A percentile compares a stretch with the other conserved stretches of the same genome.
Evolutionary conservation across 2,797 vertebrate genomes (phyloP).

Genomic region (Tenualosa ilisha): DNA sequence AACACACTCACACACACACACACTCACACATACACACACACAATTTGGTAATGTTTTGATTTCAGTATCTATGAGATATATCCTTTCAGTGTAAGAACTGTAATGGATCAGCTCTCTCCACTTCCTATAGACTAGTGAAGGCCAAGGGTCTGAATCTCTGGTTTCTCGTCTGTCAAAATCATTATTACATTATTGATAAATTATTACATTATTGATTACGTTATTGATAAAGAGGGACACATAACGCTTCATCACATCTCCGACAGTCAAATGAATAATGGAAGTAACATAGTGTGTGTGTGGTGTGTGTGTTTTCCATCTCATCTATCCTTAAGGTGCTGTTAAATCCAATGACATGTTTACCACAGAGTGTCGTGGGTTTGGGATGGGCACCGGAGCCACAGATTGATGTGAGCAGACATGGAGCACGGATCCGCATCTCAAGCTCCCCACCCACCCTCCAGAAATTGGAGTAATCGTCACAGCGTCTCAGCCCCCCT

Average conservation of each 20-base stretch:
- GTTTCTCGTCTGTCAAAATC: neutral
- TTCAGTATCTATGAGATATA: too few relatives aligned
- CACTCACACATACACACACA: too few relatives aligned
- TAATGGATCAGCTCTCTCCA: neutral
- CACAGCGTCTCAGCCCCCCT: neutral
- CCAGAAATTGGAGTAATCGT: neutral
- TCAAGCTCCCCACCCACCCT: neutral
- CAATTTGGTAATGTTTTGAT: too few relatives aligned
- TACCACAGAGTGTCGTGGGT: neutral
- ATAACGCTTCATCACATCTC: neutral
- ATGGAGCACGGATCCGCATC: neutral
- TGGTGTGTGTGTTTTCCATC: neutral
- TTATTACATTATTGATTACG: too few relatives aligned
- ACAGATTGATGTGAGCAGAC: conserved; percentile 7
- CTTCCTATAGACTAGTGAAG: neutral
- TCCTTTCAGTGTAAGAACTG: too few relatives aligned
- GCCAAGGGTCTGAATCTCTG: neutral
- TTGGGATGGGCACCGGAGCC: neutral
- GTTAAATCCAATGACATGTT: conserved; percentile 15
- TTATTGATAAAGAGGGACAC: neutral
- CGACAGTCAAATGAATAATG: neutral
- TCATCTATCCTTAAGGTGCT: neutral
- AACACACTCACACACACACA: too few relatives aligned
- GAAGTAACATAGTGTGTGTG: too few relatives aligned
- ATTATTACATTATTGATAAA: too few relatives aligned